Conservation (phyloP, 2,888 invertebrate genomes). For the Protodeltote pygarga region DNA sequence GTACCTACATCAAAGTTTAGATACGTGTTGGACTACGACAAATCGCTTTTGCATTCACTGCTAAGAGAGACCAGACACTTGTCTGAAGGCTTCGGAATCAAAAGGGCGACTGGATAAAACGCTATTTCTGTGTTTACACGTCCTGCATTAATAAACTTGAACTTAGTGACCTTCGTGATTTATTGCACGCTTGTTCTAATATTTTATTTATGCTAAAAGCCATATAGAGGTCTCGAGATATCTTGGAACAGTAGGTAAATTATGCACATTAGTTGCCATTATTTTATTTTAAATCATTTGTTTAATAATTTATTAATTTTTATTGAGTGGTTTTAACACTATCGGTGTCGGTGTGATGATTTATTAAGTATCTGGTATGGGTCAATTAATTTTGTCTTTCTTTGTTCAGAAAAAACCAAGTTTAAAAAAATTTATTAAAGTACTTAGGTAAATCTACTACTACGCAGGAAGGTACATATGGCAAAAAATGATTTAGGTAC, state of each 20-base stretch:
- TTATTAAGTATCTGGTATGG: background rate
- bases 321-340: constrained; percentile 3
- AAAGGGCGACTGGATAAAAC: constrained; percentile 73
- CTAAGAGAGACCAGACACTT: constrained; percentile 71
- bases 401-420: too few species aligned
- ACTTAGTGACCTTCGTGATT: constrained; percentile 57
- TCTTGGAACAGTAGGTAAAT: constrained; percentile 40
- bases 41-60: constrained; percentile 77
- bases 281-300: constrained; percentile 26
- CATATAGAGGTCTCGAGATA: constrained; percentile 31
- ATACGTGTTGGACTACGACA: constrained; percentile 79
- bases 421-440: too few species aligned
- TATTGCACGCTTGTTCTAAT: constrained; percentile 43
- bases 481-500: constrained; percentile 11
- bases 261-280: constrained; percentile 36
- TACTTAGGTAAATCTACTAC: background rate
- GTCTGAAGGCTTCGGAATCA: constrained; percentile 59
- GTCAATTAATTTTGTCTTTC: background rate
- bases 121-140: constrained; percentile 57
- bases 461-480: constrained; percentile 2
- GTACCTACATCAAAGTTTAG: constrained; percentile 76
- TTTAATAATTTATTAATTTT: constrained; percentile 14
- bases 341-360: constrained; percentile 1
- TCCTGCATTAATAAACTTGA: constrained; percentile 77
- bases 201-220: constrained; percentile 55